Evolutionary conservation across 2,888 invertebrate species (phyloP), one percentile per base, ranked within the genome.

Genomic region (Drosophila suboccidentalis): DNA sequence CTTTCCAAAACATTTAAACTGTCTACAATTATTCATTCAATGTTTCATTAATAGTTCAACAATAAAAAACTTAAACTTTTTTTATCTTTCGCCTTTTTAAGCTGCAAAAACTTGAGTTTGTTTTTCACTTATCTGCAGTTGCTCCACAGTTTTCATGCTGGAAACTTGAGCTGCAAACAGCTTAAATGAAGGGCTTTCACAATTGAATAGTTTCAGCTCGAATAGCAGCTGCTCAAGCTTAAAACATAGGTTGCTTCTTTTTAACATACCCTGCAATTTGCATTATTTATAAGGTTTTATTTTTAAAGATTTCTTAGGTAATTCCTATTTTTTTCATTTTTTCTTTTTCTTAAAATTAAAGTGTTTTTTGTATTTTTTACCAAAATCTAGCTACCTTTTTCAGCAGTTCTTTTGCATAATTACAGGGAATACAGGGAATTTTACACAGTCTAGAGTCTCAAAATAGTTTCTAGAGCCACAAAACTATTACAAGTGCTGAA

Each of bases 121-220:
- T 22, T 34, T 34, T 17, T 34, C 38, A n/a, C 9, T n/a, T 22
- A 19, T 34, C 19, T 34, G 6, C 1, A 34, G 50, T 36, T 50
- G 19, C 9, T 11, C 13, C 36, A 22, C 17, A 38, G 38, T 39
- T 51, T 51, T 39, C 26, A n/a, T 38, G 22, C 38, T 38, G 38
- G 22, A 51, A 51, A 51, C 39, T 57, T 36, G 32, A 41, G 55
- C 11, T 32, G 43, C 15, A 43, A 55, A 55, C 15, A 11, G 39
- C 19, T 47, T 38, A 34, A 57, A 44, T 26, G 36, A 36, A 47
- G 43, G 34, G 43, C 19, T 55, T 55, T 43, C 32, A 44, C 55
- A 44, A 55, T 55, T 55, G 43, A 43, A 34, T 55, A 55, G 43
- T 34, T 55, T n/a, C 22, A 22, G 55, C 51, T 38, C 15, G 26